phyloP scores from a whole-genome alignment of 2,888 invertebrate genomes.

The Euspilapteryx auroguttella region DNA sequence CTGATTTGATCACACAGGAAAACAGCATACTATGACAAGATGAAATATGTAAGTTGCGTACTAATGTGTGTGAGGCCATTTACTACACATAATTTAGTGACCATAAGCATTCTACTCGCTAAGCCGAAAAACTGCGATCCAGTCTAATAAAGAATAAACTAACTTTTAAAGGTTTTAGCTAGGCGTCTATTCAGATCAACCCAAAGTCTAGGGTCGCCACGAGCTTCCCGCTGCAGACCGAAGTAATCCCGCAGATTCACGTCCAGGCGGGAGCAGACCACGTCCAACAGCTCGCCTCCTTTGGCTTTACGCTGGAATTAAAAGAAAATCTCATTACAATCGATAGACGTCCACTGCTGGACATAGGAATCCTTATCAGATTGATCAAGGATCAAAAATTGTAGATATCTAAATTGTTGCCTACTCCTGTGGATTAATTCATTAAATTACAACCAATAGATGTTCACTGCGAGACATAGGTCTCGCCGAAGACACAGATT shows the following conservation, averaged over 20 bases:
- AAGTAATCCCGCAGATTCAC: constrained; percentile 92
- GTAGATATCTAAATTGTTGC: neutral
- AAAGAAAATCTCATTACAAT: constrained; percentile 11
- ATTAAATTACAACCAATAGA: neutral
- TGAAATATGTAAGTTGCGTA: too few species aligned
- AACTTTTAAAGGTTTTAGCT: constrained; percentile 86
- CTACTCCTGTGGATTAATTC: neutral
- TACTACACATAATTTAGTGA: too few species aligned
- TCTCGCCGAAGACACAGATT: too few species aligned
- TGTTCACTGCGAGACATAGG: too few species aligned
- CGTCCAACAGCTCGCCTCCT: constrained; percentile 84
- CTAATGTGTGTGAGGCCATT: too few species aligned
- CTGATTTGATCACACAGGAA: too few species aligned
- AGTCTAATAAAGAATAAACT: constrained; percentile 14
- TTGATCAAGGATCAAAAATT: too few species aligned
- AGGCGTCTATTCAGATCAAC: constrained; percentile 86
- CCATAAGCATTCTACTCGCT: too few species aligned
- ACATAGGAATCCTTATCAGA: too few species aligned
- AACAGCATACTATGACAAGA: too few species aligned
- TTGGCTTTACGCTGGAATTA: constrained; percentile 80
- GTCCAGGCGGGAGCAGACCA: constrained; percentile 85
- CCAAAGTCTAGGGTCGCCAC: constrained; percentile 84
- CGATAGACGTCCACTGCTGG: too few species aligned
- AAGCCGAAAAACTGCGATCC: too few species aligned
- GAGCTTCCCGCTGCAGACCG: constrained; percentile 82